phyloP scores from a whole-genome alignment of 2,113 vertebrate genomes.

The Oceanites oceanicus region DNA sequence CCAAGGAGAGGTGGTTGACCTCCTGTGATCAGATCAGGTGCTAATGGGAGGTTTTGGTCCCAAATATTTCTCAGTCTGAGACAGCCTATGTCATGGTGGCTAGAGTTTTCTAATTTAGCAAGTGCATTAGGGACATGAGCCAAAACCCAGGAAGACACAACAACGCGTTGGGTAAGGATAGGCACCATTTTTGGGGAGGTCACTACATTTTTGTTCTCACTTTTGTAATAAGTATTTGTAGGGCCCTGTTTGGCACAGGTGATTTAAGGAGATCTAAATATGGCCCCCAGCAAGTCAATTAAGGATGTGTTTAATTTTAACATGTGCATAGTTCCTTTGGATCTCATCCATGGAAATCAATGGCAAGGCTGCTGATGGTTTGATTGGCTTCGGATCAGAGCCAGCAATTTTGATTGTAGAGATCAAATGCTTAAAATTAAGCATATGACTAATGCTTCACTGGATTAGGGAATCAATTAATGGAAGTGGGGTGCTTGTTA shows the following conservation, averaged over 20 bases:
- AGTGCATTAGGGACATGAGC: not conserved
- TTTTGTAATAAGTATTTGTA: not conserved
- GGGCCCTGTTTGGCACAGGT: not conserved
- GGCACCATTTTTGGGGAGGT: not conserved
- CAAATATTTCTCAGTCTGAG: not conserved
- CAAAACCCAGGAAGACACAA: not conserved
- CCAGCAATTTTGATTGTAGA: constrained; percentile 59
- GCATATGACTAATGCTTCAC: constrained; percentile 55
- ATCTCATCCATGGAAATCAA: constrained; percentile 56
- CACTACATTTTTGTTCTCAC: not conserved
- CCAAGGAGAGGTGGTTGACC: not conserved
- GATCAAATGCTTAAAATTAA: constrained; percentile 60
- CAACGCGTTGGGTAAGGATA: fast-evolving
- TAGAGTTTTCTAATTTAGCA: not conserved
- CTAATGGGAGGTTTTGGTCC: not conserved
- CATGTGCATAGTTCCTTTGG: constrained; percentile 33
- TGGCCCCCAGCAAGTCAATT: constrained; percentile 32
- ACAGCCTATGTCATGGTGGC: not conserved
- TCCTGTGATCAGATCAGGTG: not conserved
- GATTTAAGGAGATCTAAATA: constrained; percentile 37
- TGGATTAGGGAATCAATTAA: constrained; percentile 57
- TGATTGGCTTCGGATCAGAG: constrained; percentile 61
- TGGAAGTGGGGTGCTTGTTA: constrained; percentile 47
- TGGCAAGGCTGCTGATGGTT: constrained; percentile 40
- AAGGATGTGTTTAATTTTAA: constrained; percentile 56